Evolutionary conservation across 2,888 invertebrate genomes (phyloP), one percentile per base, ranked within the genome.

Genomic region (Candidula unifasciata): DNA sequence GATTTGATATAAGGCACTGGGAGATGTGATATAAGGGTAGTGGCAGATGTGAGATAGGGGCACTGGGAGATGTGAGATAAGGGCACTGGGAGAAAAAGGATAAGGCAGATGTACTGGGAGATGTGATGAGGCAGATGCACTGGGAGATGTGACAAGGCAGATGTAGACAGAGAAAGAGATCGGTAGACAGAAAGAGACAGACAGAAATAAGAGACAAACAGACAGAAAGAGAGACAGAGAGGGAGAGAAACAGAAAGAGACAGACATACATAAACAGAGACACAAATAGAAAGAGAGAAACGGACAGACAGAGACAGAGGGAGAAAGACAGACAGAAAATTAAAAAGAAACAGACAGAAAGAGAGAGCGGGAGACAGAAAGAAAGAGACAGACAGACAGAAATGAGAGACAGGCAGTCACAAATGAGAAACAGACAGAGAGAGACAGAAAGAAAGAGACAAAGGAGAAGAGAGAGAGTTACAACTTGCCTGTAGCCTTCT

Each of bases 401-500:
- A 44, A 6, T 21, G 1, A 24, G 37, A 44, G 13, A 44, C 18
- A 30, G 73, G 5, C 13, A 73, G 5, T 33, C 16, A 35, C n/a
- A 73, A 37, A 73, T 5, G 10, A n/a, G n/a, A 74, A 52, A 13
- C 6, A 2, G 0, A 16, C 30, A 30, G 21, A 5, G 0, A 24
- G 21, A 13, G 5, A 21, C n/a, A 44, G 3, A 10, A 0, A 24
- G 37, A 24, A 13, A 73, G n/a, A 30, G 73, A 6, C 5, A 37
- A 27, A 13, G 21, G 60, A 60, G n/a, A 60, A 60, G 13, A 10
- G 18, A 54, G 13, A 54, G 18, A 54, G 18, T 10, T 60, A n/a
- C n/a, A n/a, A 6, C 37, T 79, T 44, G 71, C 84, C 80, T 52
- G 52, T 18, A 35, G 33, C 64, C 35, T 64, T 79, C 35, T 64